Conservation (phyloP, 2,888 invertebrate genomes). For the Chrysotoxum bicinctum region DNA sequence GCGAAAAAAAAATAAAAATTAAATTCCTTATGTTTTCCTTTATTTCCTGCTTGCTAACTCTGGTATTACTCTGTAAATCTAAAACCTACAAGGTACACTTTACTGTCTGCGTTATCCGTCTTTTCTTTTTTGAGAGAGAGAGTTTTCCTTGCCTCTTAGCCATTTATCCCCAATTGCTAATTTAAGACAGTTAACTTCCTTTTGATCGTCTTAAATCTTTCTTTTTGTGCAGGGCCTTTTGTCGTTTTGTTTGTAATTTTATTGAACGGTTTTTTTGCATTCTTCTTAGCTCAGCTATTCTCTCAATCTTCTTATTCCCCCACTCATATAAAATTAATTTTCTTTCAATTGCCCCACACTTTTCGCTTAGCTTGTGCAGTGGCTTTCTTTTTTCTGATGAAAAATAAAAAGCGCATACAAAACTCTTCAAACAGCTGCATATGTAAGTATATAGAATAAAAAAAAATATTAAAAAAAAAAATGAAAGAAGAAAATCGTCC, state of each 20-base stretch:
- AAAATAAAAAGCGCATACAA: conserved; percentile 53
- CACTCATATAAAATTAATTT: conserved; percentile 64
- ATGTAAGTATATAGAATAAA: neutral
- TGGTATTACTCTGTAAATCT: conserved; percentile 23
- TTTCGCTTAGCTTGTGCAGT: conserved; percentile 21
- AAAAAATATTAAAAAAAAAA: conserved; percentile 13
- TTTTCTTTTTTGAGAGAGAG: neutral
- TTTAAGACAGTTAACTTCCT: conserved; percentile 63
- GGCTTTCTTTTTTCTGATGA: neutral
- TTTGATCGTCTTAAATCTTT: conserved; percentile 41
- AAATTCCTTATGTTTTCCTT: conserved; percentile 24
- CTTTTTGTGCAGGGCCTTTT: conserved; percentile 3
- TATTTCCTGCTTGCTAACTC: neutral
- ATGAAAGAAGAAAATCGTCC: conserved; percentile 32
- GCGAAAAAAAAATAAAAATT: neutral
- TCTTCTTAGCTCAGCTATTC: neutral
- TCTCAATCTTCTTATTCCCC: conserved; percentile 50
- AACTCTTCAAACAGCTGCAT: conserved; percentile 35
- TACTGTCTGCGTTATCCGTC: neutral
- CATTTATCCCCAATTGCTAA: conserved; percentile 59
- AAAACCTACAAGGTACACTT: conserved; percentile 29
- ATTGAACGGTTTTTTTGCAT: conserved; percentile 26
- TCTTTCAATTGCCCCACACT: conserved; percentile 57
- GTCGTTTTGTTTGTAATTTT: conserved; percentile 24
- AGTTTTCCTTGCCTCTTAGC: conserved; percentile 30